Evolutionary conservation across 2,888 invertebrate genomes (phyloP).

Genomic region (Melanotus villosus): DNA sequence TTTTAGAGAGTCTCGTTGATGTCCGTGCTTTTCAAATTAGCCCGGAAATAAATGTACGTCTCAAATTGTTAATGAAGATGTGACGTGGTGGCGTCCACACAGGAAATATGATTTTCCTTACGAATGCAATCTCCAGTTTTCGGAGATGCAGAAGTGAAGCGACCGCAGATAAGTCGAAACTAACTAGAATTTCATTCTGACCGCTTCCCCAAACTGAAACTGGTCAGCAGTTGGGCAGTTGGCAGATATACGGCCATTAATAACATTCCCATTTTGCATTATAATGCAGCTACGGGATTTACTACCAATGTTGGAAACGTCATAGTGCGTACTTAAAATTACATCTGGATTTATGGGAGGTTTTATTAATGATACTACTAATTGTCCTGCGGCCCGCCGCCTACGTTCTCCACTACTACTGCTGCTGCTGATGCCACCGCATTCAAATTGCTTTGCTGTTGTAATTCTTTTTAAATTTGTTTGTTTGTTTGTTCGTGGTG

Average conservation of each 20-base stretch:
- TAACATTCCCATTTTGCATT: slow-evolving; percentile 47
- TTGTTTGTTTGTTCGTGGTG: too few species aligned
- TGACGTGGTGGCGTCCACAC: too few species aligned
- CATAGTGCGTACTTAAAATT: slow-evolving; percentile 49
- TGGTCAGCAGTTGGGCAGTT: slow-evolving; percentile 39
- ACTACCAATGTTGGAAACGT: slow-evolving; percentile 38
- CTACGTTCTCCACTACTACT: too few species aligned
- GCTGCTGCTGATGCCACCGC: background rate
- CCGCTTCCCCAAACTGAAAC: slow-evolving; percentile 34
- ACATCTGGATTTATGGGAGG: slow-evolving; percentile 45
- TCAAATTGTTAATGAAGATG: too few species aligned
- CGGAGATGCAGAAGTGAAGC: slow-evolving; percentile 22
- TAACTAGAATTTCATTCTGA: slow-evolving; percentile 38
- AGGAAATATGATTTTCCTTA: background rate
- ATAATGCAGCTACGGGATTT: slow-evolving; percentile 43
- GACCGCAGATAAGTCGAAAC: slow-evolving; percentile 40
- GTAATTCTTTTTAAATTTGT: too few species aligned
- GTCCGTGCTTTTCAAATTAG: too few species aligned
- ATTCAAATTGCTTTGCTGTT: too few species aligned
- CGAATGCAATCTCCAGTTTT: background rate
- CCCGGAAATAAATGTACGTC: too few species aligned
- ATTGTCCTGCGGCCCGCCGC: background rate
- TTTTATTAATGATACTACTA: slow-evolving; percentile 37
- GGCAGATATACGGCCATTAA: slow-evolving; percentile 48
- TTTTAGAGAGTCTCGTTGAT: too few species aligned